Percentiles rank a stretch among this genome's conserved stretches.
Conservation (phyloP, 2,113 vertebrate species). For the Vicugna pacos region DNA sequence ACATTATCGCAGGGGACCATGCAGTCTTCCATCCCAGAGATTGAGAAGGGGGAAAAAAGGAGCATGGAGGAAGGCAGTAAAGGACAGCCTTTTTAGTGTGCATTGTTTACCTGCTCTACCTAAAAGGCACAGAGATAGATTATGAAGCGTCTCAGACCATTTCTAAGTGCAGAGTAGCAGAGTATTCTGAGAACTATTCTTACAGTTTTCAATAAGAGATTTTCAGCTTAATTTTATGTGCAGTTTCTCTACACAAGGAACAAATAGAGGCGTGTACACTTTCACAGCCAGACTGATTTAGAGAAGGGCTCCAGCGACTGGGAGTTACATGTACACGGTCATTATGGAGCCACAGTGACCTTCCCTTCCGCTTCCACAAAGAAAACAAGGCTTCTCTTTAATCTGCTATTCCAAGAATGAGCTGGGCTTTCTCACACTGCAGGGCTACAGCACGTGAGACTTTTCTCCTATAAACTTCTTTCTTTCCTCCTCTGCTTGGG, state of each 20-base stretch:
- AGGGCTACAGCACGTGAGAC: background rate
- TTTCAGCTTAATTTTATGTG: background rate
- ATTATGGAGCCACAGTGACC: background rate
- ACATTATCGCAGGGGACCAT: background rate
- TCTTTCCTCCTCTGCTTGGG: background rate
- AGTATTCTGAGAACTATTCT: background rate
- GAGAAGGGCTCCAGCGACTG: background rate
- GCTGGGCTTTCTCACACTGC: background rate
- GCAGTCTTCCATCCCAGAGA: background rate
- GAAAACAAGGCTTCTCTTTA: background rate
- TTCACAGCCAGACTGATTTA: background rate
- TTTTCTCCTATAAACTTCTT: background rate
- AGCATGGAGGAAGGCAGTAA: background rate
- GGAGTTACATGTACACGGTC: background rate
- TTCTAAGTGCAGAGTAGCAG: slow-evolving; percentile 30
- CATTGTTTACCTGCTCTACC: background rate
- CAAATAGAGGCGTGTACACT: background rate
- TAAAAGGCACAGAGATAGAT: background rate
- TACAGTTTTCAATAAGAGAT: slow-evolving; percentile 4
- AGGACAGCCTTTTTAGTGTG: background rate
- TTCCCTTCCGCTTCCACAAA: background rate
- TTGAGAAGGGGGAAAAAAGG: background rate
- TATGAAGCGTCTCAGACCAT: background rate
- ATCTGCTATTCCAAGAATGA: background rate
- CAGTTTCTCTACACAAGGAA: background rate